Evolutionary conservation across 2,113 vertebrate genomes (phyloP).

Genomic region (Leptodactylus fuscus): DNA sequence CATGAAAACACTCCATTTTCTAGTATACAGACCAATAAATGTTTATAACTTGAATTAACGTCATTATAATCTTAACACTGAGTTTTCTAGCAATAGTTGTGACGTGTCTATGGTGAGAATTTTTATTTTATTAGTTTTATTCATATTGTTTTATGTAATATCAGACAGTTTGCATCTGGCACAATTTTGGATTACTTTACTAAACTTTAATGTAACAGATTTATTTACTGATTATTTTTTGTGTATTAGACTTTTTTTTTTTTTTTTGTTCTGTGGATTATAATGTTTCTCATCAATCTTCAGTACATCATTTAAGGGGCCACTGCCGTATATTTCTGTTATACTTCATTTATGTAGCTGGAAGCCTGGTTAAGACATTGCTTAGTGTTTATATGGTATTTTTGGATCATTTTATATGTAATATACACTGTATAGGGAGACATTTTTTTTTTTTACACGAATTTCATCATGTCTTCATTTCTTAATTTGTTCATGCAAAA

Average conservation of each 20-base stretch:
- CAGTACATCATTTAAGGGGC: not conserved
- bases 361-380: too few relatives aligned
- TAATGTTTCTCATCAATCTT: not conserved
- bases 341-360: too few relatives aligned
- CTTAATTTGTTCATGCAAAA: not conserved
- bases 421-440: not conserved
- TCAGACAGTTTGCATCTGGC: not conserved
- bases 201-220: not conserved
- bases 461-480: not conserved
- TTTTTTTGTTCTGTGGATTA: too few relatives aligned
- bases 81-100: not conserved
- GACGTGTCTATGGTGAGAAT: not conserved
- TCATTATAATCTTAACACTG: not conserved
- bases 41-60: conserved; percentile 5
- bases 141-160: too few relatives aligned
- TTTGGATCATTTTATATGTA: too few relatives aligned
- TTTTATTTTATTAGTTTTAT: too few relatives aligned
- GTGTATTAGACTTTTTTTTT: not conserved
- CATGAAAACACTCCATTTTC: not conserved
- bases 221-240: not conserved
- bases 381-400: too few relatives aligned
- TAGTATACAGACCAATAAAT: too few relatives aligned
- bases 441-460: not conserved
- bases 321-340: too few relatives aligned
- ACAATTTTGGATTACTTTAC: not conserved